Base-by-base conservation (phyloP, 2,113 vertebrate species). In the Gallinago jamesoni region DNA sequence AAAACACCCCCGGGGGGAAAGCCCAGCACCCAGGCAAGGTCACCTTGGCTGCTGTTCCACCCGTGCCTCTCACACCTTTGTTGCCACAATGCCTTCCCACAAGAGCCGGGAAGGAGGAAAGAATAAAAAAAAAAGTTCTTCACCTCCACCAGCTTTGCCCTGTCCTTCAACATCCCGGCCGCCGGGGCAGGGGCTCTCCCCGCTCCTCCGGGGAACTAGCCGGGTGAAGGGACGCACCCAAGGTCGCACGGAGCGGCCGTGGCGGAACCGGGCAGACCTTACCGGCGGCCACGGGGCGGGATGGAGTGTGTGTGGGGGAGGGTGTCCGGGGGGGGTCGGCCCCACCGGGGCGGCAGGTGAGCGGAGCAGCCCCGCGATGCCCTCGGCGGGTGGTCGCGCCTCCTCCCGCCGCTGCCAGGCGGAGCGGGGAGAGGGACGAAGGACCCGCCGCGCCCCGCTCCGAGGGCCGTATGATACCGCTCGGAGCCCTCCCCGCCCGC, bases 11-110 rank as follows among this genome's bases (percentile, higher is more conserved):
- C 2, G 47, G 1, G 67, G 84, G 31, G 48, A 70, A 62, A 39
- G 52, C 64, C 72, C n/a, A 67, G 64, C 88, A 41, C 23, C 28
- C 84, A 31, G 35, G n/a, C 88, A 97, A 97, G 96, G 97, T 97
- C 96, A 97, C 97, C 97, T 97, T 97, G 96, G 82, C 88, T 48
- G 12, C 0, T 2, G 14, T 47, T 80, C 89, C 77, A 69, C 88
- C 88, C 68, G 7, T 35, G 57, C 82, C 68, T n/a, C 25, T 45
- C 21, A 52, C 79, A 90, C 67, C 85, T 69, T 18, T 19, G 12
- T 11, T n/a, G 30, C 70, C 50, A 15, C n/a, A 57, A 9, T 57
- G 12, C 74, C 72, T 86, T 76, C 56, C 47, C 47, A 9, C 60
- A 2, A 10, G 7, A n/a, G 10, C 50, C 53, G 14, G n/a, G 13